These are phyloP conservation scores for Paratrypauchen microcephalus DNA, from an alignment of 2,797 vertebrate species.

Conservation along the genomic window DNA sequence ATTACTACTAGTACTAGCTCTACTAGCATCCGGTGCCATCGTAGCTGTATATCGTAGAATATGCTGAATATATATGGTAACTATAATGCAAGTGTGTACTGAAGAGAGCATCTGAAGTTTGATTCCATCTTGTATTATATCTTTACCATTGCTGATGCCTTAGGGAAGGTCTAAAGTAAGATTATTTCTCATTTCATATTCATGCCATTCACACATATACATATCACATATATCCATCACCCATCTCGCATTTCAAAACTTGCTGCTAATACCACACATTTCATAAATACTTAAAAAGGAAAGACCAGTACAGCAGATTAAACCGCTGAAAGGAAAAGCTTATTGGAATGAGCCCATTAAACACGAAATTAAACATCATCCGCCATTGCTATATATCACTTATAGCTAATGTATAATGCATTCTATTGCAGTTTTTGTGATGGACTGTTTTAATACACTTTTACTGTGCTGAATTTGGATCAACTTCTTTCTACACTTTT, in stretches of 20 bases:
- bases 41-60: not conserved
- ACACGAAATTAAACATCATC: slow-evolving; percentile 51
- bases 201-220: not conserved
- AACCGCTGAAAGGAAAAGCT: slow-evolving; percentile 23
- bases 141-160: not conserved
- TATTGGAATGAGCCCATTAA: slow-evolving; percentile 58
- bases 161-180: not conserved
- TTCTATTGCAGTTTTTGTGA: slow-evolving; percentile 49
- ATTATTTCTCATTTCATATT: slow-evolving; percentile 1
- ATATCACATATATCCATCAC: slow-evolving; percentile 3
- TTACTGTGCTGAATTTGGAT: slow-evolving; percentile 5
- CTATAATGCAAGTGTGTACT: not conserved
- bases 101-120: not conserved
- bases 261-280: slow-evolving; percentile 42
- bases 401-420: slow-evolving; percentile 42
- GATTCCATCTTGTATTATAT: not conserved
- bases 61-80: not conserved
- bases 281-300: slow-evolving; percentile 64
- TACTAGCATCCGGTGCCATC: not conserved
- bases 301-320: slow-evolving; percentile 44
- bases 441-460: slow-evolving; percentile 53
- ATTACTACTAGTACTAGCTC: no score
- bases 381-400: slow-evolving; percentile 37
- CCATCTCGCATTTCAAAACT: slow-evolving; percentile 7
- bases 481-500: slow-evolving; percentile 18